Percentiles rank a stretch among this genome's conserved stretches.
Evolutionary conservation across 2,888 invertebrate species (phyloP).

Genomic region (Torymus tubicola): DNA sequence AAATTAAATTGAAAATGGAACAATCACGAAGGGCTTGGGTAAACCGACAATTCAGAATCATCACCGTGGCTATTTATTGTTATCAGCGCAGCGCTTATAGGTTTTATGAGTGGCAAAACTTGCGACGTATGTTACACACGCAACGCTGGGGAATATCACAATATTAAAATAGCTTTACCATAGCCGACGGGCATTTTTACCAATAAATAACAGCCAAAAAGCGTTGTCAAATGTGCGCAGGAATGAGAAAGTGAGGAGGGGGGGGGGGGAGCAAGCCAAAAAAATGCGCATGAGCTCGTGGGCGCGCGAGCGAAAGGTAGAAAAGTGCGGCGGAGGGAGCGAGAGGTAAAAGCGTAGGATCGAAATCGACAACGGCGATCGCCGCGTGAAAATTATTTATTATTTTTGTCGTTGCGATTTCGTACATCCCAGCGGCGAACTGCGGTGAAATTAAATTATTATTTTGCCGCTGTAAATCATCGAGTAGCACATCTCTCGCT

Average conservation of each 20-base stretch:
- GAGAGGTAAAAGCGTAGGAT: slow-evolving; percentile 55
- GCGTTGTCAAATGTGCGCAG: slow-evolving; percentile 29
- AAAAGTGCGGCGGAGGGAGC: neutral
- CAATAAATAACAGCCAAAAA: slow-evolving; percentile 54
- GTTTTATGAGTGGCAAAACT: slow-evolving; percentile 33
- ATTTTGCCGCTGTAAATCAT: slow-evolving; percentile 75
- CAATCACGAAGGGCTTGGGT: slow-evolving; percentile 8
- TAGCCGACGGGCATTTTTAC: slow-evolving; percentile 41
- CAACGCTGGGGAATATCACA: slow-evolving; percentile 32
- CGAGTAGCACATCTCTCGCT: slow-evolving; percentile 48
- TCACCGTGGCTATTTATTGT: slow-evolving; percentile 36
- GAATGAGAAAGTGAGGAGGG: neutral
- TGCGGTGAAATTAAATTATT: slow-evolving; percentile 76
- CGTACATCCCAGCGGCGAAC: slow-evolving; percentile 68
- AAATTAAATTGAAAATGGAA: slow-evolving; percentile 21
- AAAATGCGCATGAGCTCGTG: too few relatives aligned
- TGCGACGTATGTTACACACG: slow-evolving; percentile 15
- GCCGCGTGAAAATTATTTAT: slow-evolving; percentile 71
- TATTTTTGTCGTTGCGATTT: slow-evolving; percentile 75
- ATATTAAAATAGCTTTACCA: slow-evolving; percentile 49
- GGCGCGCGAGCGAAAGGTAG: neutral
- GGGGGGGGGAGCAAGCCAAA: neutral
- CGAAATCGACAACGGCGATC: slow-evolving; percentile 67
- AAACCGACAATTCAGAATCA: slow-evolving; percentile 40
- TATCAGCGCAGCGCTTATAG: slow-evolving; percentile 29